Evolutionary conservation across 2,888 invertebrate species (phyloP), one percentile per base, ranked within the genome.

Genomic region (Drosophila ezoana): DNA sequence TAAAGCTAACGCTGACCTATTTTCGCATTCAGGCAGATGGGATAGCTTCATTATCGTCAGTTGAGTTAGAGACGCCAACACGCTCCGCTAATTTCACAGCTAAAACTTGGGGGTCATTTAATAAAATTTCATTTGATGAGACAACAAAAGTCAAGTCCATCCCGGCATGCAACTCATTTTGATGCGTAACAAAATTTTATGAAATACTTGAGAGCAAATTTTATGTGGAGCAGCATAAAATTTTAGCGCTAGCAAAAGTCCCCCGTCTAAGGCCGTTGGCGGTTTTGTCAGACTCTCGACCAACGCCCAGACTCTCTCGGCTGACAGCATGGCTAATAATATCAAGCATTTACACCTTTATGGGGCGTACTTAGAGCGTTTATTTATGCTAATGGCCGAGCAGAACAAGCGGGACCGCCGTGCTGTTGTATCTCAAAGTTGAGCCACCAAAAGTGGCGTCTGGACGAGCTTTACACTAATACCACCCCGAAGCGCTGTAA

Each of bases 331-430:
- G 77, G 87, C 87, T 89, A 87, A 87, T 87, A 86, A 89, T 87
- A 85, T 77, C 74, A 75, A 73, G 80, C 89, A 90, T 89, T 90
- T 89, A 86, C 90, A 90, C 90, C 90, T 90, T 90, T 89, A 90
- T 89, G 84, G 77, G 76, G 76, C 72, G 79, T 77, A 85, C 85
- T 87, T 81, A 83, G 81, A 85, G 72, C 78, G 84, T 82, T 89
- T 90, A 90, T 89, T 89, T 90, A 89, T 89, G 90, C 90, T 90
- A 89, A 89, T 89, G 83, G 86, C 53, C 48, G 43, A 63, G 60
- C 51, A 52, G 73, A 51, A 69, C 51, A 59, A 59, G 67, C 58
- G 41, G 49, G 44, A 33, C 37, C 51, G 16, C 58, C n/a, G n/a
- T 53, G 59, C 43, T 60, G 47, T 48, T 61, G 73, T 73, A 72